These are phyloP conservation scores for Lithosia quadra DNA, from an alignment of 2,888 invertebrate species.

Conservation along the genomic window DNA sequence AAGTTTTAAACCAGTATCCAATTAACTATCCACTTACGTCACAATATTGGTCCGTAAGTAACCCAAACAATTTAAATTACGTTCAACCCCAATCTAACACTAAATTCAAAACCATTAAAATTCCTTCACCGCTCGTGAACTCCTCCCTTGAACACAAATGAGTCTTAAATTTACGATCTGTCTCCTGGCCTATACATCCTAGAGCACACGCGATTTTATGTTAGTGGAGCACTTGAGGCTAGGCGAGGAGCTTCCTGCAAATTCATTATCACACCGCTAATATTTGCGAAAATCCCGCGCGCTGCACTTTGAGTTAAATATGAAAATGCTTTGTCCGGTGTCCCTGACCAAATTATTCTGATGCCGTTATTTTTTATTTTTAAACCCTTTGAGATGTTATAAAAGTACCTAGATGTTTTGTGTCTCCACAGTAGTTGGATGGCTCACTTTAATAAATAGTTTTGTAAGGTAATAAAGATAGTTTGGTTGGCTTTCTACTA, in stretches of 20 bases:
- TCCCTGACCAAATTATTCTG: slow-evolving; percentile 37
- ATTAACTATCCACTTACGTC: neutral
- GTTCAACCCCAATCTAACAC: slow-evolving; percentile 7
- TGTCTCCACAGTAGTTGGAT: neutral
- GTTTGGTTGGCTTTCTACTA: neutral
- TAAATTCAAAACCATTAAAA: slow-evolving; percentile 23
- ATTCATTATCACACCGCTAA: slow-evolving; percentile 43
- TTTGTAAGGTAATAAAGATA: neutral
- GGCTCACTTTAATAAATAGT: neutral
- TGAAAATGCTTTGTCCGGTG: slow-evolving; percentile 36
- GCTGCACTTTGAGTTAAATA: slow-evolving; percentile 25
- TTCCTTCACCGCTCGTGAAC: slow-evolving; percentile 19
- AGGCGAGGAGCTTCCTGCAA: slow-evolving; percentile 40
- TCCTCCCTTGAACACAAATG: slow-evolving; percentile 27
- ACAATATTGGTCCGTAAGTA: neutral
- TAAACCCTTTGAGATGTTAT: neutral
- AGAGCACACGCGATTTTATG: slow-evolving; percentile 39
- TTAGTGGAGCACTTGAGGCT: slow-evolving; percentile 41
- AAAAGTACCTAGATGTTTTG: neutral
- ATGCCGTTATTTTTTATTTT: slow-evolving; percentile 19
- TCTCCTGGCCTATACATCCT: slow-evolving; percentile 47
- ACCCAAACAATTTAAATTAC: slow-evolving; percentile 11
- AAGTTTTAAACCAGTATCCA: neutral
- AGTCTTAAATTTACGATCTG: slow-evolving; percentile 47
- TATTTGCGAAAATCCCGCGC: slow-evolving; percentile 36